Percentiles rank a stretch among this genome's conserved stretches.
Evolutionary conservation across 2,888 invertebrate genomes (phyloP).

Genomic region (Torymus auratus): DNA sequence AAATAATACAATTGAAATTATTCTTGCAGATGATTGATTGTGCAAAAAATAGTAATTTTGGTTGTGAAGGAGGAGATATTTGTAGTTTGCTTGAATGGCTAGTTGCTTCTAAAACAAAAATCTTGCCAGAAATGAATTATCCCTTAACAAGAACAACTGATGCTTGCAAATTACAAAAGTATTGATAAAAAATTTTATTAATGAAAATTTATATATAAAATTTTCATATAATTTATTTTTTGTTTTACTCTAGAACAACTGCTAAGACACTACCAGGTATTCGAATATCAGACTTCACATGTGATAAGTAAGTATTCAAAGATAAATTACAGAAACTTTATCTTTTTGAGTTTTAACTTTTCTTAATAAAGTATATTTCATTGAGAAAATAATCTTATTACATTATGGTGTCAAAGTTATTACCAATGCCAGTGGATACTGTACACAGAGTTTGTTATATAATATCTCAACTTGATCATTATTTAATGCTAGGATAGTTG

Average conservation of each 20-base stretch:
- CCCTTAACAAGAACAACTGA: constrained; percentile 80
- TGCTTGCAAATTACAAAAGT: constrained; percentile 77
- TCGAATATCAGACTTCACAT: constrained; percentile 76
- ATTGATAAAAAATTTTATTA: constrained; percentile 42
- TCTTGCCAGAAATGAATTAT: constrained; percentile 81
- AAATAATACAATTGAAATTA: not conserved
- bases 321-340: constrained; percentile 21
- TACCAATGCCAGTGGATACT: not conserved
- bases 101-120: constrained; percentile 78
- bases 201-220: constrained; percentile 15
- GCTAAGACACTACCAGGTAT: constrained; percentile 62
- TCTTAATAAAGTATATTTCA: not conserved
- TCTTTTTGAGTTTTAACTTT: not conserved
- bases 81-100: constrained; percentile 89
- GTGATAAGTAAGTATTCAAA: constrained; percentile 81
- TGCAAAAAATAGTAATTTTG: constrained; percentile 83
- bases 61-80: constrained; percentile 89
- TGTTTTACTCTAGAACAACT: constrained; percentile 65
- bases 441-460: constrained; percentile 35
- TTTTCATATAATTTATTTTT: constrained; percentile 42
- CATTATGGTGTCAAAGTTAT: not conserved
- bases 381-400: not conserved
- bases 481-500: constrained; percentile 27
- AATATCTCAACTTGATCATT: constrained; percentile 28
- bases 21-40: constrained; percentile 86